Base-by-base conservation (phyloP, 2,113 vertebrate genomes). In the Planiliza haematocheilus region DNA sequence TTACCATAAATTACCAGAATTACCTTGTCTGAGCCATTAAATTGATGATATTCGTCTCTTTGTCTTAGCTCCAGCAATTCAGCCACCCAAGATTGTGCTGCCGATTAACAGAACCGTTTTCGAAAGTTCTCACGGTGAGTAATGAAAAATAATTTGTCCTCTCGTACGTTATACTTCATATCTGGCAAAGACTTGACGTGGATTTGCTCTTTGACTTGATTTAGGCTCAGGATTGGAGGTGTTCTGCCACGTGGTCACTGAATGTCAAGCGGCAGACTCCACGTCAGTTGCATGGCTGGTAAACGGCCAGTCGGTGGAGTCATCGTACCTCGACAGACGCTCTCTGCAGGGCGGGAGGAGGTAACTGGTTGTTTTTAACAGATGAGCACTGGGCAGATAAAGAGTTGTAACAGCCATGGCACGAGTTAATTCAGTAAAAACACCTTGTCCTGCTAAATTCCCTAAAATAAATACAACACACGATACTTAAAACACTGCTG, bases 211-310 rank as follows among this genome's bases (percentile, higher is more conserved):
- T 1, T 83, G 39, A 10, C 41, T 14, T 52, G 4, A 0, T 57
- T 16, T 3, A 94, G 93, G 92, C 34, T 91, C 91, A 30, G 85
- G 38, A n/a, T 13, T 93, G 79, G 85, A 84, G 60, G 46, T 94
- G 38, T 51, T 49, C 6, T 94, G 94, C 52, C 56, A 17, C 38
- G 94, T 89, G 43, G 55, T 79, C 24, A 84, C 88, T 2, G 90
- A 48, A 0, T 89, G 84, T 51, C 56, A 78, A 13, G 41, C 7
- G 37, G 53, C 69, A 1, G 73, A 83, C 0, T 70, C 80, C 11
- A 92, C 91, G 2, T n/a, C 43, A 57, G 88, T 94, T 71, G 86
- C 73, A 10, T 94, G 94, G 94, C 39, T 87, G 43, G 74, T 91
- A 18, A 79, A 93, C 14, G 69, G 79, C 70, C 86, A 84, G 38